Evolutionary conservation across 2,113 vertebrate species (phyloP).

Genomic region (Hippocampus mohnikei): DNA sequence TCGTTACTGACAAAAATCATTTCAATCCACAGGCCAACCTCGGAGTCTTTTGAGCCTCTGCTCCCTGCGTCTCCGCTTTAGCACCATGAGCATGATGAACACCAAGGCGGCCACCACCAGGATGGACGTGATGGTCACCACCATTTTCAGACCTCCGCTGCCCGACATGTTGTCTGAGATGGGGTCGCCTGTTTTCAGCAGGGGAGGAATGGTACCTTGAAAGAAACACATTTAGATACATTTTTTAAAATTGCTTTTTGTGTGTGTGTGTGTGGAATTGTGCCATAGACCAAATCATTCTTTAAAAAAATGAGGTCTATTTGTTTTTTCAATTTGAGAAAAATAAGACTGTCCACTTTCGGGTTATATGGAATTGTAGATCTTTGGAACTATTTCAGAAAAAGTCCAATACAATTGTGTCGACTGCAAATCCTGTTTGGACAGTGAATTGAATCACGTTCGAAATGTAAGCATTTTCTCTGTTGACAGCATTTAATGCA

Average conservation of each 20-base stretch:
- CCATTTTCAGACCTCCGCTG: slow-evolving; percentile 94
- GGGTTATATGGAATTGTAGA: no score
- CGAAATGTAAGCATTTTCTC: not conserved
- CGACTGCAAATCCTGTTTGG: not conserved
- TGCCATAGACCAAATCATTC: no score
- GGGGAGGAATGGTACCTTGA: slow-evolving; percentile 92
- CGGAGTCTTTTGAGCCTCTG: slow-evolving; percentile 93
- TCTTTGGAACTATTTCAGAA: not conserved
- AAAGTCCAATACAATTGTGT: not conserved
- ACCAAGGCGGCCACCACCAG: slow-evolving; percentile 87
- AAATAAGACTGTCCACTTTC: no score
- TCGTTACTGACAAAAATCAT: not conserved
- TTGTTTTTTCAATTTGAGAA: no score
- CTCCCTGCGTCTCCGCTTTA: slow-evolving; percentile 88
- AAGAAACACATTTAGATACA: not conserved
- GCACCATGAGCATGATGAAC: slow-evolving; percentile 87
- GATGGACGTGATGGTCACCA: slow-evolving; percentile 95
- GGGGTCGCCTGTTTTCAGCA: slow-evolving; percentile 89
- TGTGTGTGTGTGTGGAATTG: no score
- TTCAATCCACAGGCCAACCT: slow-evolving; percentile 70
- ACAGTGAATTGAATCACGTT: not conserved
- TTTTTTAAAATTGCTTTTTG: no score
- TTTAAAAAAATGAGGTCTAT: no score
- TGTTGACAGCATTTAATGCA: not conserved
- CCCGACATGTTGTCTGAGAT: slow-evolving; percentile 87